Conservation (phyloP, 2,113 vertebrate genomes). For the Indicator maculatus region DNA sequence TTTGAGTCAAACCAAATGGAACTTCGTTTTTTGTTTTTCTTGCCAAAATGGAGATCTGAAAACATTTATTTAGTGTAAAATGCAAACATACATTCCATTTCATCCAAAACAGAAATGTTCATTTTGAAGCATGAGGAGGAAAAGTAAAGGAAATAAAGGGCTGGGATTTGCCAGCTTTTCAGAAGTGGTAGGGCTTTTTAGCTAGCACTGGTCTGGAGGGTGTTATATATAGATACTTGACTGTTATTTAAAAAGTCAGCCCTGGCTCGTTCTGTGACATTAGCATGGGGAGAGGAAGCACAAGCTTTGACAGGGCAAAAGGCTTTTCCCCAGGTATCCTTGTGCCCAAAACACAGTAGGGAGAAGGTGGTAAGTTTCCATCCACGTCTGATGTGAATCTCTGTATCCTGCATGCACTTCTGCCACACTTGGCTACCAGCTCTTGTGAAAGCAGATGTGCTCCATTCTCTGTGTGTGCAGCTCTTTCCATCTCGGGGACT, state of each 20-base stretch:
- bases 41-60: slow-evolving; percentile 73
- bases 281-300: neutral
- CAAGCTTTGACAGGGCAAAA: neutral
- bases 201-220: neutral
- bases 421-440: neutral
- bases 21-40: slow-evolving; percentile 64
- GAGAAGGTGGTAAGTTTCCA: neutral
- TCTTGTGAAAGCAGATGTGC: neutral
- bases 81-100: slow-evolving; percentile 71
- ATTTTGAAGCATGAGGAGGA: slow-evolving; percentile 50
- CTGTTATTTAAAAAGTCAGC: neutral
- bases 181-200: slow-evolving; percentile 21
- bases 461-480: fast-evolving
- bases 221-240: neutral
- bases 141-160: slow-evolving; percentile 43
- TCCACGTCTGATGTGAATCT: neutral
- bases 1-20: slow-evolving; percentile 70
- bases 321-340: neutral
- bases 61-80: slow-evolving; percentile 74
- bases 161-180: slow-evolving; percentile 45
- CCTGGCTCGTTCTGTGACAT: neutral
- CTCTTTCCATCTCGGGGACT: neutral
- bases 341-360: neutral
- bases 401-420: neutral
- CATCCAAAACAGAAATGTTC: slow-evolving; percentile 72